Base-by-base conservation (phyloP, 2,113 vertebrate genomes). In the Nycticorax nycticorax region DNA sequence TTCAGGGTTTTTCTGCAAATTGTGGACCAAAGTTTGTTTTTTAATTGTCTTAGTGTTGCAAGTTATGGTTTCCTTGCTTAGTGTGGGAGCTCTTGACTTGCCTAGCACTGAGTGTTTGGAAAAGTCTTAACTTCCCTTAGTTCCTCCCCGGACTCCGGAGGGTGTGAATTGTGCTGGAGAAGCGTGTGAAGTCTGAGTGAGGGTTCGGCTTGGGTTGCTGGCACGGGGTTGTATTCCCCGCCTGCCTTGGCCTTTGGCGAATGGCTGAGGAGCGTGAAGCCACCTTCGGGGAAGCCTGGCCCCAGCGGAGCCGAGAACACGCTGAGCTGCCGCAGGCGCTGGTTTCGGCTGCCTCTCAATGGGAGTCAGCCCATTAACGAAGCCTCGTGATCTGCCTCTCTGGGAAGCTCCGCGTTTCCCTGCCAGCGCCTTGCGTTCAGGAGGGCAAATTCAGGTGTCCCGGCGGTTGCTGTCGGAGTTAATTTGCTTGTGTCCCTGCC, bases 1-100 rank as follows among this genome's bases (percentile, higher is more conserved):
- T 97, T 97, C 97, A 98, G 98, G 97, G 93, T 97, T 96, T 96
- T 97, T 95, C 97, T 98, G 96, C 98, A 97, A 97, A 97, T 97
- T 97, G 97, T 98, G 98, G 98, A 98, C 98, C 98, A 98, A 98
- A 98, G 98, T 98, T 97, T 88, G 80, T 96, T 90, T 97, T 85
- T 96, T 96, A 92, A 94, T 69, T 91, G 90, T 97, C 94, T 98
- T 95, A 96, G 96, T 97, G 94, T 95, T 88, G 95, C 96, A 94
- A 94, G 94, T 89, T 81, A 88, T 12, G 93, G 85, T 88, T 92
- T 90, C 97, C 78, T 92, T 79, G 67, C 88, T 81, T 63, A 30
- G 66, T 78, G 67, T 88, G 43, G 95, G 82, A 95, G 88, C 92
- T 89, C 86, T 88, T 91, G 94, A 80, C 97, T 95, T 97, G 95